Evolutionary conservation across 2,888 invertebrate species (phyloP), one percentile per base, ranked within the genome.

Genomic region (Apamea monoglypha): DNA sequence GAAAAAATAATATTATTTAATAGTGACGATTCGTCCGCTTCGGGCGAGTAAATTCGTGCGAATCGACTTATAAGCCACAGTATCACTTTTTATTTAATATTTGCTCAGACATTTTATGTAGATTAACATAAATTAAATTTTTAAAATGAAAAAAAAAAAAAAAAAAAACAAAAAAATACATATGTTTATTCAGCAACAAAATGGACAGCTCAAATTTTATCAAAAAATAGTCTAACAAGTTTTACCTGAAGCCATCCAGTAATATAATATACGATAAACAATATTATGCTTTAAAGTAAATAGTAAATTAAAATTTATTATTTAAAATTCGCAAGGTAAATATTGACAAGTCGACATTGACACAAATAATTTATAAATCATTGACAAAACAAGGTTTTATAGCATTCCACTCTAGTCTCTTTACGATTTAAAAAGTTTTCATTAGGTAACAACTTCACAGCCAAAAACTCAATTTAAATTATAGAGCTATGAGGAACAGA

Each of bases 221-320:
- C 36, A 64, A 36, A 36, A 29, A 64, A 12, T 5, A 12, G 12
- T 64, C 25, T 14, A 16, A 25, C 5, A 44, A 50, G 8, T 32
- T 32, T 74, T 72, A 88, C 88, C 87, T 78, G 87, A 68, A 78
- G 64, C 87, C 88, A 88, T 88, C 36, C 73, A 71, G 47, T 53
- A 40, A 50, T 29, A 32, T 56, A 68, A 64, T 64, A 69, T 25
- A 53, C 16, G 44, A 61, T 64, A 18, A 71, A 61, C 14, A 77
- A 67, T 64, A 64, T 5, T 72, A 73, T 14, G n/a, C 32, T 82
- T 8, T 44, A 32, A 18, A 67, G 21, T 69, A 77, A 80, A 86
- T 59, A 70, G 16, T 68, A 72, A 76, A 82, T 59, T 83, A 63
- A 59, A 59, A 74, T 47, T 64, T 44, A 16, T 66, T 61, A 70